Conservation (phyloP, 2,888 invertebrate genomes). For the Agrochola lota region DNA sequence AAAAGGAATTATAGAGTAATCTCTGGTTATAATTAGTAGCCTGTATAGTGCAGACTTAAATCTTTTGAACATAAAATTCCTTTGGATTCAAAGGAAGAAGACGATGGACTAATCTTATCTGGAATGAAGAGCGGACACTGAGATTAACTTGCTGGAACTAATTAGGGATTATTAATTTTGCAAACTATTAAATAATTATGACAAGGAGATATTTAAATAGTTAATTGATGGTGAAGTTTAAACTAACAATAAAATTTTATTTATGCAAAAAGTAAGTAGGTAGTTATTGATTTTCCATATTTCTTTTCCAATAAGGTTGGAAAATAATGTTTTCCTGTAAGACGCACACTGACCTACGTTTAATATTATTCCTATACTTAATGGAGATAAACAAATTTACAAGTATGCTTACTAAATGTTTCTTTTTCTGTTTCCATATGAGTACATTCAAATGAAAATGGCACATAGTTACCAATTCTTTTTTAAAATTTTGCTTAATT, state of each 20-base stretch:
- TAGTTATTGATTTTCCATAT: background rate
- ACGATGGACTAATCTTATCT: constrained; percentile 37
- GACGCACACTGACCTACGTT: background rate
- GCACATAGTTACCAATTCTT: background rate
- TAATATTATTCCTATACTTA: background rate
- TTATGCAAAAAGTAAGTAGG: background rate
- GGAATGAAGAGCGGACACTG: constrained; percentile 20
- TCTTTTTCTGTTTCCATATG: too few relatives aligned
- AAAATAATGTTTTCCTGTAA: background rate
- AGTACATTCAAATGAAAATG: background rate
- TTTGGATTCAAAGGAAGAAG: constrained; percentile 25
- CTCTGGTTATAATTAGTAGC: background rate
- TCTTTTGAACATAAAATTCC: constrained; percentile 5
- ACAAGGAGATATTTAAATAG: background rate
- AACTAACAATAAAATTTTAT: background rate
- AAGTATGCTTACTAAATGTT: background rate
- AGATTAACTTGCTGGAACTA: constrained; percentile 38
- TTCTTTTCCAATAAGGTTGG: background rate
- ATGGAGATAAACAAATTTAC: background rate
- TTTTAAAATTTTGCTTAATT: background rate
- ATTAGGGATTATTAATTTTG: constrained; percentile 41
- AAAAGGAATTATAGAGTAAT: background rate
- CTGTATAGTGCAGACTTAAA: background rate
- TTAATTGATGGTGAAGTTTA: background rate
- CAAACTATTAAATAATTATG: constrained; percentile 17